phyloP scores from a whole-genome alignment of 1,140 invertebrate genomes.

The Philaenus spumarius region DNA sequence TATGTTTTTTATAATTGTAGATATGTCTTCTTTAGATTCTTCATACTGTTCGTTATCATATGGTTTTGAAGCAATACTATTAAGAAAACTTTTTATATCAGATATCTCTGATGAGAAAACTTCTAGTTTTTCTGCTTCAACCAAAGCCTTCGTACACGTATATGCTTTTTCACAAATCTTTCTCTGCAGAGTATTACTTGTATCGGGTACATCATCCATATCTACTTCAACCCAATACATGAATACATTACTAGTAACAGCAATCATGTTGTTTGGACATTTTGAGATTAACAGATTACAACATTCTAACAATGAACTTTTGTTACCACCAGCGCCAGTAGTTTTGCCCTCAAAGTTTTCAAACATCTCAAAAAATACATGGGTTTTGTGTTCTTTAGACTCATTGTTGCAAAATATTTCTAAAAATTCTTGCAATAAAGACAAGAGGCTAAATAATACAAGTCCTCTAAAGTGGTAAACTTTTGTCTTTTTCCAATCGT shows the following conservation, averaged over 20 bases:
- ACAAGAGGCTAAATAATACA: conserved; percentile 1
- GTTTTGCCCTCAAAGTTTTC: neutral
- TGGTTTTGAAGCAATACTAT: conserved; percentile 3
- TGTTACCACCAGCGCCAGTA: neutral
- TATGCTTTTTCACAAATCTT: conserved; percentile 5
- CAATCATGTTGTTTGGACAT: neutral
- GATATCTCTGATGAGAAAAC: neutral
- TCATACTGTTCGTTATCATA: too few species aligned
- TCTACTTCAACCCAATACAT: conserved; percentile 5
- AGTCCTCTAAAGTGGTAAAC: conserved; percentile 2
- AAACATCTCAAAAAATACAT: neutral
- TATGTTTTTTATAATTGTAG: neutral
- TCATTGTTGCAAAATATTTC: neutral
- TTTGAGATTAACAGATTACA: conserved; percentile 1
- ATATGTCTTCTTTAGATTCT: neutral
- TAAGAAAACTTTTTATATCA: neutral
- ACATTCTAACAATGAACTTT: neutral
- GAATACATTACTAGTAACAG: neutral
- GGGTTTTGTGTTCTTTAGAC: neutral
- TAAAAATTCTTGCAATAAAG: neutral
- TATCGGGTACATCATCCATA: conserved; percentile 4
- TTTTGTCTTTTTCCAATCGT: neutral
- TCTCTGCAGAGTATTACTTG: conserved; percentile 1
- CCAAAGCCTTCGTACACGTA: neutral
- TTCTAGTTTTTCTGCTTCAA: neutral